These are phyloP conservation scores for Loriculus beryllinus DNA, from an alignment of 2,797 vertebrate genomes.

Conservation along the genomic window DNA sequence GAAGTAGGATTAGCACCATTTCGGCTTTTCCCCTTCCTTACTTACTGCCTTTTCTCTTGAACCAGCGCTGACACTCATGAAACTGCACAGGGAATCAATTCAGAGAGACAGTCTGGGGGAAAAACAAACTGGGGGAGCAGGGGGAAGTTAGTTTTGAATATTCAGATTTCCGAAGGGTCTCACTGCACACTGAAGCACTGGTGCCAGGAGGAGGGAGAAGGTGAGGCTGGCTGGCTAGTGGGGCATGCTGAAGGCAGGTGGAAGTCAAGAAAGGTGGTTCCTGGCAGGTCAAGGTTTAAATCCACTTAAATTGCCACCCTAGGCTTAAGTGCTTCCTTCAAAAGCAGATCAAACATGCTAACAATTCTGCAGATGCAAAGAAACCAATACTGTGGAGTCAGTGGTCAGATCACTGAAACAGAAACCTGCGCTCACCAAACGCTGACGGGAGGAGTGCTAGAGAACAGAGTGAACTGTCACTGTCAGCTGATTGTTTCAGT, in stretches of 20 bases:
- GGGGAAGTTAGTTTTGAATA: background rate
- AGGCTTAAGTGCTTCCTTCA: background rate
- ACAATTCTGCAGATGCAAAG: background rate
- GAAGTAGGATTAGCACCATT: slow-evolving; percentile 38
- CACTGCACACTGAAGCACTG: background rate
- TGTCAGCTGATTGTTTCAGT: background rate
- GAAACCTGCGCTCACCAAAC: background rate
- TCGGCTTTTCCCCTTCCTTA: background rate
- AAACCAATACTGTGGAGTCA: background rate
- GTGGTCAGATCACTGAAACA: background rate
- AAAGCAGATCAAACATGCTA: background rate
- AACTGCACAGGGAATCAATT: background rate
- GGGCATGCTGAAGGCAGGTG: background rate
- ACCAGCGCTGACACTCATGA: background rate
- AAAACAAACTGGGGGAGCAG: background rate
- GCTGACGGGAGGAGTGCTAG: background rate
- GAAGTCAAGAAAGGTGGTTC: background rate
- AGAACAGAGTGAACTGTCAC: background rate
- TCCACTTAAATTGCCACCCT: background rate
- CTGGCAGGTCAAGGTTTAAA: background rate
- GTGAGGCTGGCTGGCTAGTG: background rate
- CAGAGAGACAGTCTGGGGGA: fast-evolving
- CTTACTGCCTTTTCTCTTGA: background rate
- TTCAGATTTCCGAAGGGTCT: fast-evolving
- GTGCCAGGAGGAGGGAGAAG: background rate